Conservation (phyloP, 2,888 invertebrate genomes). For the Argyresthia albistria region DNA sequence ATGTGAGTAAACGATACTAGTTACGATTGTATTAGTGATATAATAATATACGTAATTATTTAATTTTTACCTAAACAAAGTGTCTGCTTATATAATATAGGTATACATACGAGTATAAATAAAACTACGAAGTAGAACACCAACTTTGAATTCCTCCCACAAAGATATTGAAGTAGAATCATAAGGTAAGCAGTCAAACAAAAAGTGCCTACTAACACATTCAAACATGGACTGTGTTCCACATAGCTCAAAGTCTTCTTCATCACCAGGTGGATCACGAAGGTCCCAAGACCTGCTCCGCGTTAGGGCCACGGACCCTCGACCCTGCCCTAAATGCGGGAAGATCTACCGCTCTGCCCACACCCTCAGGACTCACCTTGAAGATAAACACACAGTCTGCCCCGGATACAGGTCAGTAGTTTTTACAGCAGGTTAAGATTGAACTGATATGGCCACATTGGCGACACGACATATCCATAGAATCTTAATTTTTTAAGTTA, state of each 20-base stretch:
- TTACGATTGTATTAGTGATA: slow-evolving; percentile 71
- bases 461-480: too few relatives aligned
- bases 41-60: slow-evolving; percentile 69
- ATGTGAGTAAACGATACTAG: slow-evolving; percentile 70
- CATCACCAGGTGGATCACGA: slow-evolving; percentile 73
- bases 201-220: not conserved
- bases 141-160: not conserved
- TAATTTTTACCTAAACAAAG: slow-evolving; percentile 67
- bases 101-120: slow-evolving; percentile 34
- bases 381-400: slow-evolving; percentile 94
- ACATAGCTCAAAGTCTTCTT: not conserved
- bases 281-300: slow-evolving; percentile 88
- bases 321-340: slow-evolving; percentile 94
- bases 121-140: slow-evolving; percentile 69
- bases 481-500: too few relatives aligned
- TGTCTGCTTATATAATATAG: slow-evolving; percentile 61
- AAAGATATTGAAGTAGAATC: not conserved
- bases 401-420: slow-evolving; percentile 80
- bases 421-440: too few relatives aligned
- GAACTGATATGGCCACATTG: too few relatives aligned
- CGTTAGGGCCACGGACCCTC: slow-evolving; percentile 91
- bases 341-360: slow-evolving; percentile 94
- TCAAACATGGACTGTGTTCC: not conserved
- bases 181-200: slow-evolving; percentile 10
- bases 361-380: slow-evolving; percentile 90